Evolutionary conservation across 1,140 invertebrate genomes (phyloP), one percentile per base, ranked within the genome.

Genomic region (Diploscapter pachys): DNA sequence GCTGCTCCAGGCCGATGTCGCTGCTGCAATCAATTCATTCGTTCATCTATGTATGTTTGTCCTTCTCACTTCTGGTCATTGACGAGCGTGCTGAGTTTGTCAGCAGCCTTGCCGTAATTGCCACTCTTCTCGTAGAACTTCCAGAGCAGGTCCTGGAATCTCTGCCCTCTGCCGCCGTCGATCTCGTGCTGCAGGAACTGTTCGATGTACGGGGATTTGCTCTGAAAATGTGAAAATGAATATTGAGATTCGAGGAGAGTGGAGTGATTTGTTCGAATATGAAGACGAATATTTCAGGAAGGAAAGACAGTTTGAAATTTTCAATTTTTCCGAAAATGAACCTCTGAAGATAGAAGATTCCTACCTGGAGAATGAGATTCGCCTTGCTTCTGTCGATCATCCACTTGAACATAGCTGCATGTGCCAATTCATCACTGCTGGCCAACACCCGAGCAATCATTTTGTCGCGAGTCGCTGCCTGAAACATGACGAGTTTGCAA

Each of bases 71-170:
- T 90, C 59, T 90, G 90, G 85, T 91, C 91, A 56, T 92, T 92
- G 9, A 95, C 93, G 67, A 98, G 88, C 78, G 91, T 91, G 74
- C 93, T 90, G 0, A 98, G 88, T 72, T 97, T 93, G 81, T 92
- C 91, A 3, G 96, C 94, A 13, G 95, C 95, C 6, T 92, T 92
- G 5, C 91, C 90, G 86, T 95, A 95, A 85, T 97, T 93, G 53
- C 91, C 91, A 82, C 91, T 92, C 82, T 92, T 92, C 85, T 98
- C 95, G 83, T 98, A 95, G 86, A 92, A 95, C 86, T 94, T 94
- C 95, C 95, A 98, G 11, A 98, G 87, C 71, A 98, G 88, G 86
- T 98, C 94, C 63, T 93, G 71, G 70, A 78, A 83, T 5, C 65
- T 69, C 4, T 68, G 56, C 31, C 71, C 78, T 3, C 79, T 71